Conservation (phyloP, 2,113 vertebrate genomes). For the Neomonachus schauinslandi region DNA sequence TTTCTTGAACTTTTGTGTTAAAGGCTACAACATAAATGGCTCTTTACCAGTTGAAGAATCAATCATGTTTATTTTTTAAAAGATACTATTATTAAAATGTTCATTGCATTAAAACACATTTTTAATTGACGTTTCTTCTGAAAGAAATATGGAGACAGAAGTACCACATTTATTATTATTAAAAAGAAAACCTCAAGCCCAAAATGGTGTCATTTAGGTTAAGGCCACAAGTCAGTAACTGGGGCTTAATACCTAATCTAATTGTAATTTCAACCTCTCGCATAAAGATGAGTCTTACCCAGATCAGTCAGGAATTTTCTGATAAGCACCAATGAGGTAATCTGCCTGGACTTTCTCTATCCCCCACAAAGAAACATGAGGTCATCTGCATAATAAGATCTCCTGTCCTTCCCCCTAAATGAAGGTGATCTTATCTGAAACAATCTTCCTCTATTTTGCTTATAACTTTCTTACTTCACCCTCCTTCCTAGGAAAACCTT, state of each 20-base stretch:
- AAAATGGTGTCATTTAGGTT: not conserved
- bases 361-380: not conserved
- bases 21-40: not conserved
- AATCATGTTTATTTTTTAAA: not conserved
- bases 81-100: not conserved
- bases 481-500: not conserved
- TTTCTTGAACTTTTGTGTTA: not conserved
- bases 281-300: not conserved
- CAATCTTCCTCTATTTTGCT: not conserved
- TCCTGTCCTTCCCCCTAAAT: not conserved
- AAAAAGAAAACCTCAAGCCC: not conserved
- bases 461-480: not conserved
- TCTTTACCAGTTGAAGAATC: conserved; percentile 8
- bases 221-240: not conserved
- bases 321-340: not conserved
- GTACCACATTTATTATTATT: not conserved
- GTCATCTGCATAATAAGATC: not conserved
- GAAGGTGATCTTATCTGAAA: not conserved
- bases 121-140: not conserved
- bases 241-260: not conserved
- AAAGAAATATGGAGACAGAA: not conserved
- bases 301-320: not conserved
- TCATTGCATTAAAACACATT: conserved; percentile 23
- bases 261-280: not conserved
- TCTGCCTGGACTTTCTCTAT: not conserved